Conservation (phyloP, 2,797 vertebrate genomes). For the Telmatherina bonti region DNA sequence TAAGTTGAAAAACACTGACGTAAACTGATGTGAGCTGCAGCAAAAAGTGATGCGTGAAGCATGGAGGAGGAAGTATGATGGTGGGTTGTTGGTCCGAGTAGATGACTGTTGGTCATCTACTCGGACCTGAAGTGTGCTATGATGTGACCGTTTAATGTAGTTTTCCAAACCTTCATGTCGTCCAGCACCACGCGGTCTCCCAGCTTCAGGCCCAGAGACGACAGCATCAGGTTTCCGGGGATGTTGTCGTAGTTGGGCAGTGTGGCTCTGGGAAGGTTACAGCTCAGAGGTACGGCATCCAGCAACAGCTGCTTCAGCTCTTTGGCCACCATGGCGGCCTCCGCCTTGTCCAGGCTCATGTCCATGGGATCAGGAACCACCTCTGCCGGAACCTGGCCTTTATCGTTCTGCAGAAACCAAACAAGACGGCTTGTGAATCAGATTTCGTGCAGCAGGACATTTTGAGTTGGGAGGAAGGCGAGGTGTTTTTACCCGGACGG, state of each 20-base stretch:
- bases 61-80: neutral
- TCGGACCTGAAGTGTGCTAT: too few relatives aligned
- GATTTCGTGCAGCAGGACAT: too few relatives aligned
- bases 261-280: conserved; percentile 91
- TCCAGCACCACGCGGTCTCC: conserved; percentile 89
- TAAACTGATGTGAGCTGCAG: too few relatives aligned
- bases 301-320: conserved; percentile 90
- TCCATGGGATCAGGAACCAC: conserved; percentile 95
- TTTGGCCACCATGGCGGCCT: conserved; percentile 92
- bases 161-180: conserved; percentile 86
- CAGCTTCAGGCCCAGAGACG: conserved; percentile 89
- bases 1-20: too few relatives aligned
- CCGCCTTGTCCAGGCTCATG: conserved; percentile 93
- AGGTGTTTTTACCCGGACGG: conserved; percentile 81
- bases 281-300: conserved; percentile 91
- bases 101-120: too few relatives aligned
- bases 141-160: too few relatives aligned
- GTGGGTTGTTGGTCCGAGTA: too few relatives aligned
- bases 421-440: too few relatives aligned
- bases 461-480: neutral
- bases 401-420: conserved; percentile 85
- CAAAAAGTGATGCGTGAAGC: neutral
- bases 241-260: conserved; percentile 95
- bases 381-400: conserved; percentile 89
- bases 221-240: conserved; percentile 92